phyloP scores from a whole-genome alignment of 2,113 vertebrate genomes.

The Colaptes auratus region DNA sequence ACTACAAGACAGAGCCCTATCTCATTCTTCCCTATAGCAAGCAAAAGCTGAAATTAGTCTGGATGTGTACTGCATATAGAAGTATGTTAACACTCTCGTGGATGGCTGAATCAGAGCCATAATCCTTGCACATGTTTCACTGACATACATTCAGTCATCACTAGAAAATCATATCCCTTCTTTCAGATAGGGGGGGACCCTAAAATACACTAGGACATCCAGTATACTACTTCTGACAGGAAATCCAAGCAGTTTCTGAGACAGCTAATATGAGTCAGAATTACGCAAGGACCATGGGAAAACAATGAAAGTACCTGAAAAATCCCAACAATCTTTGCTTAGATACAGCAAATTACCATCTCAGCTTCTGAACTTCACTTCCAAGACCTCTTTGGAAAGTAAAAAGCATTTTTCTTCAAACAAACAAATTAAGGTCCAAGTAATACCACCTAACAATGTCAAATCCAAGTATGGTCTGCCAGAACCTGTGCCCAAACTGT shows the following conservation, averaged over 20 bases:
- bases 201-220: background rate
- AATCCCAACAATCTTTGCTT: background rate
- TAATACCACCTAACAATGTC: slow-evolving; percentile 11
- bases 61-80: background rate
- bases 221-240: background rate
- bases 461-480: slow-evolving; percentile 5
- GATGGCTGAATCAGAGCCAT: background rate
- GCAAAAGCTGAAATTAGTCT: background rate
- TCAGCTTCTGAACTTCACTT: background rate
- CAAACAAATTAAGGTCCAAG: background rate
- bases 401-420: background rate
- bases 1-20: background rate
- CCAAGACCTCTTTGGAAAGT: background rate
- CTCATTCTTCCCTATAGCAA: background rate
- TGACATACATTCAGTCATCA: background rate
- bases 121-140: background rate
- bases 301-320: background rate
- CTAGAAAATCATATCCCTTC: background rate
- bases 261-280: background rate
- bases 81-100: background rate
- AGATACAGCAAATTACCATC: background rate
- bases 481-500: slow-evolving; percentile 19
- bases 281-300: background rate
- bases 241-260: background rate
- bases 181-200: background rate